Base-by-base conservation (phyloP, 2,888 invertebrate genomes). In the Cephus rjabovi region DNA sequence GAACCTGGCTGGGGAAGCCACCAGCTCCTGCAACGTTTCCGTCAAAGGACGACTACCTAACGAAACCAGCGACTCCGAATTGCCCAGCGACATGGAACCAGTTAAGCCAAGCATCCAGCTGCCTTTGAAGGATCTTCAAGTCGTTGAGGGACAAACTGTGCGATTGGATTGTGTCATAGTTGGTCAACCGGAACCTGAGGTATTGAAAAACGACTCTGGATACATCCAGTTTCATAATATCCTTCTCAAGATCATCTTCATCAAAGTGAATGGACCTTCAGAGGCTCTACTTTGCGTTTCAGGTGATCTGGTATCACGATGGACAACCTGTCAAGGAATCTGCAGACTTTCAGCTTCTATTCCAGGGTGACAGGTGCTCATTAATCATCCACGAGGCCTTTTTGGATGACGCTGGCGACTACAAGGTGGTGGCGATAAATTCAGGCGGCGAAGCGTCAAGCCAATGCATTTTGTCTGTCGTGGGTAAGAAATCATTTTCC, bases 301-400 rank as follows among this genome's bases (percentile, higher is more conserved):
- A 94, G 94, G 94, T 95, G 73, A 94, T 95, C 83, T 95, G 95
- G 95, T 97, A 96, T 89, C 96, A 96, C 87, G 95, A 97, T 86
- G 95, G 95, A 76, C 93, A 95, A 77, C 96, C 96, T 0, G 95
- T 98, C 0, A 96, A 96, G 89, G 97, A 97, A 90, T 96, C 97
- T 0, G 94, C 95, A 68, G 96, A 97, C 88, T 95, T 97, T 83
- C 96, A 96, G 88, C 92, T 97, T 40, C 92, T 96, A 6, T 97
- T 97, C 92, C 96, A 96, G 92, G 97, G 97, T 23, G 97, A 97
- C 91, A 94, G 95, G 37, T 96, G 96, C 86, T 95, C 96, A 1
- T 90, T 96, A 70, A 92, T 96, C 69, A 95, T 96, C 76, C 94
- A 95, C 84, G 95, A 95, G 89, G 96, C 95, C 0, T 94, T 95